phyloP scores from a whole-genome alignment of 2,113 vertebrate species.

The Sander lucioperca region DNA sequence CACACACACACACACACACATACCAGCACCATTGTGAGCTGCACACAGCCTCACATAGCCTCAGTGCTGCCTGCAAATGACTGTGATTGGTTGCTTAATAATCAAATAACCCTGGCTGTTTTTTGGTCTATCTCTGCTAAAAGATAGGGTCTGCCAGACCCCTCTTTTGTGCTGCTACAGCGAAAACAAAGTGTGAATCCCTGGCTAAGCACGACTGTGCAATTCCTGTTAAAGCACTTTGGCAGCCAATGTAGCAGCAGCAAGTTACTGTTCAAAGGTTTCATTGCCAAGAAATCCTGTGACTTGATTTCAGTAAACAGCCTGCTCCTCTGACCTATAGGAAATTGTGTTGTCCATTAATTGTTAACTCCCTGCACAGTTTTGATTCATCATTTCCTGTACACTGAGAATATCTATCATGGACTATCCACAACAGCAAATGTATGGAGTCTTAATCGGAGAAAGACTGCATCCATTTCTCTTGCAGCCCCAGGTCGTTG shows the following conservation, averaged over 20 bases:
- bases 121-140: constrained; percentile 1
- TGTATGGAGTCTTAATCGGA: not conserved
- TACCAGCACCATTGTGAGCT: not conserved
- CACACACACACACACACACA: not conserved
- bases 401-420: not conserved
- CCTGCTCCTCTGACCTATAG: constrained; percentile 16
- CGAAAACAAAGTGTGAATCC: constrained; percentile 60
- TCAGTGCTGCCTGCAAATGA: not conserved
- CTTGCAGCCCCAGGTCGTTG: not conserved
- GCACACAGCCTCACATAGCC: not conserved
- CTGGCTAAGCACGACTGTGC: constrained; percentile 52
- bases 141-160: constrained; percentile 19
- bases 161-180: constrained; percentile 53
- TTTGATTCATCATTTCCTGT: not conserved
- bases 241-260: constrained; percentile 53
- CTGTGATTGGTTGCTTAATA: constrained; percentile 25
- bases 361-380: not conserved
- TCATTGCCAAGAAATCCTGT: constrained; percentile 44
- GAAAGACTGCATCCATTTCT: not conserved
- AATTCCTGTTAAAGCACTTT: constrained; percentile 61
- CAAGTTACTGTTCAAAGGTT: constrained; percentile 44
- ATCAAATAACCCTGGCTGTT: not conserved
- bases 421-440: not conserved
- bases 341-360: not conserved
- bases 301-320: constrained; percentile 43